Percentiles rank a stretch among this genome's conserved stretches.
Evolutionary conservation across 2,797 vertebrate species (phyloP).

Genomic region (Centropyge bicolor): DNA sequence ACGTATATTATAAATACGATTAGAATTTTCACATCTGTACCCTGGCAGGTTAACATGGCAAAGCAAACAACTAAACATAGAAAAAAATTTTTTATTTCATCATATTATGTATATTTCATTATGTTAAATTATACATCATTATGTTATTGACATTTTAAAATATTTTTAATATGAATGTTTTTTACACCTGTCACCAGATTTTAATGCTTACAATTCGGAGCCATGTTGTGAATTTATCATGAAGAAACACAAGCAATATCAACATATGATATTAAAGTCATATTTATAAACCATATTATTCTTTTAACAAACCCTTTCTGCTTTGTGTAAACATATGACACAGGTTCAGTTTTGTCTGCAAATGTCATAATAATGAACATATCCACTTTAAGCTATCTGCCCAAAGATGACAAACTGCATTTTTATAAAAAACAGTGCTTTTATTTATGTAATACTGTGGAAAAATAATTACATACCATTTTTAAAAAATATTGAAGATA

Average conservation of each 20-base stretch:
- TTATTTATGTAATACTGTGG: conserved; percentile 91
- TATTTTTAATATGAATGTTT: too few relatives aligned
- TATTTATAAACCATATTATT: background rate
- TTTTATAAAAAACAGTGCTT: conserved; percentile 89
- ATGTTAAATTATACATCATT: background rate
- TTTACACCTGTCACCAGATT: background rate
- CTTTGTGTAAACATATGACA: background rate
- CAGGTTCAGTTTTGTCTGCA: background rate
- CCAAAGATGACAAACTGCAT: conserved; percentile 20
- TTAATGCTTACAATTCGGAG: background rate
- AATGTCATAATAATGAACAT: background rate
- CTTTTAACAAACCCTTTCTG: too few relatives aligned
- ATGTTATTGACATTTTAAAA: too few relatives aligned
- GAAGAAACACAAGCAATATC: background rate
- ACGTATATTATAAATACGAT: background rate
- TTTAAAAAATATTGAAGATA: conserved; percentile 89
- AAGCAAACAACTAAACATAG: background rate
- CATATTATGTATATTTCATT: too few relatives aligned
- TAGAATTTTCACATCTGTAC: background rate
- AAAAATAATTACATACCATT: conserved; percentile 92
- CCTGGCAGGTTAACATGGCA: background rate
- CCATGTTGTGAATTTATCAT: background rate
- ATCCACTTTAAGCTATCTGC: background rate
- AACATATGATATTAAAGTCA: background rate
- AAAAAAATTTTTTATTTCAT: background rate